Evolutionary conservation across 2,113 vertebrate genomes (phyloP), one percentile per base, ranked within the genome.

Genomic region (Stomatorhinus ivindoensis): DNA sequence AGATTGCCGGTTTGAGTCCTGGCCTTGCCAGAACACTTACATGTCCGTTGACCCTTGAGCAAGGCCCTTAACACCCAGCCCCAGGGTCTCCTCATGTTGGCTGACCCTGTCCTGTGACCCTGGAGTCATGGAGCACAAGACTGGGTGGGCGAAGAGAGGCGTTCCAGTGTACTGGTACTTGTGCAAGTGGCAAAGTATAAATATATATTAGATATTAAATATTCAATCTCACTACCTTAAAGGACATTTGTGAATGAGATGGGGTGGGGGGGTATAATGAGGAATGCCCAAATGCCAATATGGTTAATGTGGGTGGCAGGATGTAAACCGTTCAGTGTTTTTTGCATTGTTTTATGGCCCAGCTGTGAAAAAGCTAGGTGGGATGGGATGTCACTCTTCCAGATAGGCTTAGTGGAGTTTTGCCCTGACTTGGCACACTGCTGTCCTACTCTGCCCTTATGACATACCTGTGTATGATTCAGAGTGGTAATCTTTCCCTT

Each of bases 401-500:
- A 1, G 39, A 39, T 80, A 13, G 17, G 13, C 35, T 80, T 80
- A 19, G 31, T 1, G 0, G 73, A 19, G 35, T 13, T 42, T 35
- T 42, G 73, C 3, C 73, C 35, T 80, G 31, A 39, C 73, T 15
- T 80, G 35, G 61, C 61, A 69, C 61, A 69, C 15, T 80, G 15
- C 73, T 80, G 73, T 39, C 61, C 35, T 42, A 17, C 31, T 80
- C 73, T 80, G 73, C 35, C 73, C 42, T 42, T 80, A 76, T 39
- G 73, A 80, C 73, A 42, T 80, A 93, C 92, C 51, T 90, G 94
- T 95, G 94, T 97, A 95, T 96, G 96, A 96, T 96, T 96, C 95
- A 97, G 96, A 94, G 95, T 95, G 95, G 94, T 97, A 96, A 97
- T 96, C 95, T 96, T 92, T 86, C 93, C 93, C 93, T 92, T 93